Evolutionary conservation across 1,140 invertebrate genomes (phyloP).

Genomic region (Solenopsis fugax): DNA sequence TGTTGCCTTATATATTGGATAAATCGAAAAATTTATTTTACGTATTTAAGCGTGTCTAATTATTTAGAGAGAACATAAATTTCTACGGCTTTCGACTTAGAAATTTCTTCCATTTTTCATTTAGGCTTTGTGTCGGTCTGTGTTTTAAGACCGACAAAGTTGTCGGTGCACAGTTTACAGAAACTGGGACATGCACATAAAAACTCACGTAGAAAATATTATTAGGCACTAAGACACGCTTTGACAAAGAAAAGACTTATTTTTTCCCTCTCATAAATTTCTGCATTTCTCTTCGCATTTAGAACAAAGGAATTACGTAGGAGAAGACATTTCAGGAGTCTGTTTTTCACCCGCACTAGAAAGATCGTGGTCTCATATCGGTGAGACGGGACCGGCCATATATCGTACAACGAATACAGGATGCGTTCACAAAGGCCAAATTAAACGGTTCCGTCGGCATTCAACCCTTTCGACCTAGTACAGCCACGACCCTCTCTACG

Average conservation of each 20-base stretch:
- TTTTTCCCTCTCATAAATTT: neutral
- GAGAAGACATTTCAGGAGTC: neutral
- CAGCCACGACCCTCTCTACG: slow-evolving; percentile 49
- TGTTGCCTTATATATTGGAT: too few relatives aligned
- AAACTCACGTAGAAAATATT: too few relatives aligned
- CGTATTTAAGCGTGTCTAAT: neutral
- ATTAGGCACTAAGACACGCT: too few relatives aligned
- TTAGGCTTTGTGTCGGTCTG: too few relatives aligned
- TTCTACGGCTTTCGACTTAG: too few relatives aligned
- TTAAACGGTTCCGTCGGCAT: slow-evolving; percentile 77
- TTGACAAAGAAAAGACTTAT: too few relatives aligned
- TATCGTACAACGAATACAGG: slow-evolving; percentile 68
- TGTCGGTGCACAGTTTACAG: too few relatives aligned
- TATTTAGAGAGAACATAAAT: neutral
- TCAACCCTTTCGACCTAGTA: slow-evolving; percentile 63
- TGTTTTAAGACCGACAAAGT: too few relatives aligned
- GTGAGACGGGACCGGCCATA: slow-evolving; percentile 56
- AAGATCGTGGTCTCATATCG: slow-evolving; percentile 62
- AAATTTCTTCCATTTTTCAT: too few relatives aligned
- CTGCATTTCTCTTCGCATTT: neutral
- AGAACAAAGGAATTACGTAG: neutral
- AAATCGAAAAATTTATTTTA: neutral
- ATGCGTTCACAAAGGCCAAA: slow-evolving; percentile 72
- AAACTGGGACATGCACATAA: too few relatives aligned
- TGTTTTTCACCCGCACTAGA: slow-evolving; percentile 35